These are phyloP conservation scores for Dendronephthya gigantea DNA, from an alignment of 64 coral and sea anemone species.

Conservation along the genomic window DNA sequence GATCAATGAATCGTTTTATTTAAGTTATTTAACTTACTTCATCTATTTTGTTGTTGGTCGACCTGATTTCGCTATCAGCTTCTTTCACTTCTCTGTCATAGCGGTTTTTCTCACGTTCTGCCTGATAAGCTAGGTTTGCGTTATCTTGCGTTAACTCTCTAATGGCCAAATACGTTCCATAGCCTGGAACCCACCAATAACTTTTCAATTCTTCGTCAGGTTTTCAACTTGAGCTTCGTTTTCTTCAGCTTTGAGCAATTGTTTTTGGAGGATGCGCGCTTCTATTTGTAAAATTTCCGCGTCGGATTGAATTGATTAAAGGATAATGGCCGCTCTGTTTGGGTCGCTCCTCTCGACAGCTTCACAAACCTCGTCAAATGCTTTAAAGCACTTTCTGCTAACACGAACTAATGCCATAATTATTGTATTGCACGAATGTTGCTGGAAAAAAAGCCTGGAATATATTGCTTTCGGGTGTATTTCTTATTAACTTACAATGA, in stretches of 20 bases:
- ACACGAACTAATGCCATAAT: slow-evolving; percentile 31
- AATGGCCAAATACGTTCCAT: neutral
- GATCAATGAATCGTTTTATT: neutral
- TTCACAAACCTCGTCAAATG: slow-evolving; percentile 3
- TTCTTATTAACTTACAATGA: no score
- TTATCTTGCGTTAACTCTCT: neutral
- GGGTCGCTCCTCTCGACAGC: slow-evolving; percentile 16
- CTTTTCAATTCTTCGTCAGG: neutral
- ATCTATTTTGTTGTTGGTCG: neutral
- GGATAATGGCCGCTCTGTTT: neutral
- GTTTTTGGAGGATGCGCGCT: neutral
- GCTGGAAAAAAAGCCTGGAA: no score
- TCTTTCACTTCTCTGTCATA: neutral
- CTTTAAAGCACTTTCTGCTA: slow-evolving; percentile 40
- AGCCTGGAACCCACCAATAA: slow-evolving; percentile 18
- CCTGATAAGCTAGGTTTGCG: neutral
- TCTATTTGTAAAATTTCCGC: neutral
- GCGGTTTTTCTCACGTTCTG: slow-evolving; percentile 20
- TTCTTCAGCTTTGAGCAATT: slow-evolving; percentile 3
- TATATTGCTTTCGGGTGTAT: no score
- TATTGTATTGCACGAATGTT: neutral
- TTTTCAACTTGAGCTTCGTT: neutral
- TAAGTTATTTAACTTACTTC: slow-evolving; percentile 15
- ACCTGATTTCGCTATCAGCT: slow-evolving; percentile 21
- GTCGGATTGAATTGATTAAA: slow-evolving; percentile 22